phyloP scores from a whole-genome alignment of 2,888 invertebrate genomes.

The Dicroscelio sp. region DNA sequence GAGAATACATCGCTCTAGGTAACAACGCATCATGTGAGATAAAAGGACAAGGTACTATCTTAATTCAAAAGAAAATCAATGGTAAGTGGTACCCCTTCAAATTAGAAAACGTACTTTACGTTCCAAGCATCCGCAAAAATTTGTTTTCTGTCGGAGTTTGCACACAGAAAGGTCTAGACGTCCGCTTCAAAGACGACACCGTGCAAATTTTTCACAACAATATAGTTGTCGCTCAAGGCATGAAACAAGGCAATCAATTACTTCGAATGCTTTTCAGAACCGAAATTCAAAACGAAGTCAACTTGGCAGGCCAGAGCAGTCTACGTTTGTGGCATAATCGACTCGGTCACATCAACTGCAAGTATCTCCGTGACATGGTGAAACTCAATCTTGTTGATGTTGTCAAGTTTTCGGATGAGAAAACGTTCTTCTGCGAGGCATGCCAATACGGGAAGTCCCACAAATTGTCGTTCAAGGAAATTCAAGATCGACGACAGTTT shows the following conservation, averaged over 20 bases:
- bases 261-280: background rate
- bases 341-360: background rate
- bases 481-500: background rate
- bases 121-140: conserved; percentile 51
- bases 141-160: conserved; percentile 65
- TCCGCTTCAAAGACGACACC: background rate
- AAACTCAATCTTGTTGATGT: background rate
- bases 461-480: background rate
- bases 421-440: background rate
- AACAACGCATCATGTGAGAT: background rate
- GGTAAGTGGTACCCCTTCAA: conserved; percentile 19
- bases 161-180: conserved; percentile 4
- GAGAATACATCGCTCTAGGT: background rate
- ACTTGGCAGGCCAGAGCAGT: background rate
- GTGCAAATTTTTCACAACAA: background rate
- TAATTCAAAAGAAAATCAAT: background rate
- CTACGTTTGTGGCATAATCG: background rate
- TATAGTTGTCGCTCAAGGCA: background rate
- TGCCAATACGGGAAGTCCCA: conserved; percentile 21
- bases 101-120: conserved; percentile 34
- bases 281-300: background rate
- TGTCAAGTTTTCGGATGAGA: background rate
- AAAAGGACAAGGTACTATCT: conserved; percentile 22
- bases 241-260: conserved; percentile 54
- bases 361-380: background rate